Evolutionary conservation across 2,888 invertebrate genomes (phyloP), one percentile per base, ranked within the genome.

Genomic region (Thereva unica): DNA sequence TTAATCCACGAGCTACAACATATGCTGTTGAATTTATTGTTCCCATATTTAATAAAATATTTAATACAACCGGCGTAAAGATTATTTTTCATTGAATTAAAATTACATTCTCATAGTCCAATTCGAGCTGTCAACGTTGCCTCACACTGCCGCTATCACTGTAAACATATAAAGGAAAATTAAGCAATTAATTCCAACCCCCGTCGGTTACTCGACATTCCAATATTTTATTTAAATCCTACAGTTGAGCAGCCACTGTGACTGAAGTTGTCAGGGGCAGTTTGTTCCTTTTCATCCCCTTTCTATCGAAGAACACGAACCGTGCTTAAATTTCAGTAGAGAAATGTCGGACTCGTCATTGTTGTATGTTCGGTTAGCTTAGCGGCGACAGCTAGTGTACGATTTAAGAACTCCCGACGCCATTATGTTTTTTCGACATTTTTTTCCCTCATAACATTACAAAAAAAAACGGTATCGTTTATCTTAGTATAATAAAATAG

Each of bases 391-490:
- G 50, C 61, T 61, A 61, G 61, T 61, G 61, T 61, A 61, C 61
- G 45, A 61, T 61, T 61, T 61, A 64, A 64, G 64, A 64, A 64
- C 54, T 68, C 69, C 69, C 68, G 69, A 67, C 69, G 69, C 69
- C 69, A 69, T 69, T 67, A 69, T 69, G 69, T 69, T 69, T 64
- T 64, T 54, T 64, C 64, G 54, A 64, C 53, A 64, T 54, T 54
- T 64, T 61, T 64, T 64, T 64, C 64, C 53, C 45, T 54, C 44
- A 53, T 64, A 53, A 64, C 53, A 54, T 54, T 40, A 53, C 53
- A 64, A 42, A 54, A 54, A 64, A 54, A 64, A 37, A 45, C 37
- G 53, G 54, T 54, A 64, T 64, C 45, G 38, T 64, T 35, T 54
- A 42, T 4, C 23, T 23, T 10, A 45, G 9, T 64, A 44, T 64